phyloP scores from a whole-genome alignment of 2,113 vertebrate species.

The Pelecanus crispus region DNA sequence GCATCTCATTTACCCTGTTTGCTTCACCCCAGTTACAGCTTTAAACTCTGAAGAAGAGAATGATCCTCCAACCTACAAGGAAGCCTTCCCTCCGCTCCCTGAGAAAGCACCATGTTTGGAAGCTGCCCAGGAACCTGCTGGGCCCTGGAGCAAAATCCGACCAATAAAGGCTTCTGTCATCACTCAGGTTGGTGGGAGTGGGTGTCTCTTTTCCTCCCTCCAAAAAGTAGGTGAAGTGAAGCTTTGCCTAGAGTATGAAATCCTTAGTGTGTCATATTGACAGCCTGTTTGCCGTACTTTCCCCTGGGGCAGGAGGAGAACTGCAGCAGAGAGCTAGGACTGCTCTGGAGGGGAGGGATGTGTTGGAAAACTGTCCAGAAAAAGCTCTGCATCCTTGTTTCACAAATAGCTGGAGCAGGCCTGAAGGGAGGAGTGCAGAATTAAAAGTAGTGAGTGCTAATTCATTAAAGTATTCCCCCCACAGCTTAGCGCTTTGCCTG shows the following conservation, averaged over 20 bases:
- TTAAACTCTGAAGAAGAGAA: constrained; percentile 90
- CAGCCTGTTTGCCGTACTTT: background rate
- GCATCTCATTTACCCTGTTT: background rate
- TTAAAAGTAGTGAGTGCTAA: background rate
- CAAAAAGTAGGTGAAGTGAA: background rate
- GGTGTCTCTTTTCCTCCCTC: background rate
- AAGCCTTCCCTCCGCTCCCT: constrained; percentile 97
- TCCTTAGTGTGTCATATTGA: background rate
- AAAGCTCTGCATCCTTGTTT: background rate
- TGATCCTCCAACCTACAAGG: constrained; percentile 96
- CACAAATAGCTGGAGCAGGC: background rate
- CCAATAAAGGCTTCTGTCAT: constrained; percentile 97
- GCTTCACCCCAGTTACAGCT: constrained; percentile 72
- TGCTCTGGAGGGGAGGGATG: background rate
- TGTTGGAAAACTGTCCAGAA: background rate
- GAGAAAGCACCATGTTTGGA: constrained; percentile 91
- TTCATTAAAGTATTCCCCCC: background rate
- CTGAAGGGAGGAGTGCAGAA: background rate
- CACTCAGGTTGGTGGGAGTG: constrained; percentile 86
- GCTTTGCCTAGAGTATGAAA: background rate
- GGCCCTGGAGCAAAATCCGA: constrained; percentile 95
- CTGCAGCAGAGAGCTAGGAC: background rate
- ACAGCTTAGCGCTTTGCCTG: background rate
- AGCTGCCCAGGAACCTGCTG: constrained; percentile 82
- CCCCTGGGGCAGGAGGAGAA: background rate